Evolutionary conservation across 2,888 invertebrate species (phyloP).

Genomic region (Eupelmus urozonus): DNA sequence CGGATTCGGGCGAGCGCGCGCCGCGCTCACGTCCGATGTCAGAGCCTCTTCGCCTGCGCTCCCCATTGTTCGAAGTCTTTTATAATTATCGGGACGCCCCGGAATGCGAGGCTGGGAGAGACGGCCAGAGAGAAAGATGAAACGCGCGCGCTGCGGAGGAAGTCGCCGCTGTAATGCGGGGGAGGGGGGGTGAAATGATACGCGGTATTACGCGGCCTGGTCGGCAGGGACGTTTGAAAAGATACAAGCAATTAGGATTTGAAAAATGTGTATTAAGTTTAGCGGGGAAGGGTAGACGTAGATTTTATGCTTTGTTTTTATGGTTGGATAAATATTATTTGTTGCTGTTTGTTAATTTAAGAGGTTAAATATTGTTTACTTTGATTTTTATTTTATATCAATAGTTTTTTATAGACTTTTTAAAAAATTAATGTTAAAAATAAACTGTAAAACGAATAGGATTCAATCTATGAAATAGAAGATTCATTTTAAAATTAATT

Average conservation of each 20-base stretch:
- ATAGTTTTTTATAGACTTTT: too few relatives aligned
- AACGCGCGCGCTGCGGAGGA: slow-evolving; percentile 8
- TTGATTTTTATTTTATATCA: too few relatives aligned
- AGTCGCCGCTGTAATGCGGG: slow-evolving; percentile 11
- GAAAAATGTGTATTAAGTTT: not conserved
- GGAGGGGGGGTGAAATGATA: not conserved
- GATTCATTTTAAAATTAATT: too few relatives aligned
- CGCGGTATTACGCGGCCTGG: not conserved
- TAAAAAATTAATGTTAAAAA: too few relatives aligned
- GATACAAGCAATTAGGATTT: not conserved
- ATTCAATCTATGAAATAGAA: too few relatives aligned
- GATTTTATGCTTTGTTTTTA: too few relatives aligned
- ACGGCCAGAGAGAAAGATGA: not conserved
- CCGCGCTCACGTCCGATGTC: slow-evolving; percentile 62
- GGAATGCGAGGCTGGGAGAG: not conserved
- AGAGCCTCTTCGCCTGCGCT: slow-evolving; percentile 62
- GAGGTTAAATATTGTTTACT: too few relatives aligned
- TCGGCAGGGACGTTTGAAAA: not conserved
- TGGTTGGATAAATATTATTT: too few relatives aligned
- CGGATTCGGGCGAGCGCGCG: slow-evolving; percentile 56
- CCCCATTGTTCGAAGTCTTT: slow-evolving; percentile 72
- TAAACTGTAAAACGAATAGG: too few relatives aligned
- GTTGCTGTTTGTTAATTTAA: too few relatives aligned
- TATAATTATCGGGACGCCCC: slow-evolving; percentile 67
- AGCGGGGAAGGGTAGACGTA: not conserved